Conservation (phyloP, 2,113 vertebrate species). For the Plotosus lineatus region DNA sequence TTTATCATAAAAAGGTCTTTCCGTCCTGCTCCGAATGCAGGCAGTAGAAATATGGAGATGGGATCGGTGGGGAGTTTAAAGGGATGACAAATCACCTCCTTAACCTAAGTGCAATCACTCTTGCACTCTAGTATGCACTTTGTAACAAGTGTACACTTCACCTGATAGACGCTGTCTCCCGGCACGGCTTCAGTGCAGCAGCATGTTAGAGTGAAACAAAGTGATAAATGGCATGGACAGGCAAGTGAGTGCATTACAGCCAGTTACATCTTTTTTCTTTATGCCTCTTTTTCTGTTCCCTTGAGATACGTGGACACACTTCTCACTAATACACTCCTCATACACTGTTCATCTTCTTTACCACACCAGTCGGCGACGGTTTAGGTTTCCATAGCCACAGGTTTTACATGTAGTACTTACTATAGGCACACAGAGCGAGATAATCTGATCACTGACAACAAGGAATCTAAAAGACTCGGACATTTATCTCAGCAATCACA, state of each 20-base stretch:
- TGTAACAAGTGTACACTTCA: constrained; percentile 35
- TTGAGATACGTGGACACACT: constrained; percentile 34
- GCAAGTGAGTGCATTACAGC: constrained; percentile 13
- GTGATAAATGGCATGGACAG: constrained; percentile 6
- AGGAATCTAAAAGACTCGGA: no score
- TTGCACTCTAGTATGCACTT: constrained; percentile 27
- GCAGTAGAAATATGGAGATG: constrained; percentile 42
- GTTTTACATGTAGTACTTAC: constrained; percentile 48
- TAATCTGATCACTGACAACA: background rate
- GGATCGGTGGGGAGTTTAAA: constrained; percentile 28
- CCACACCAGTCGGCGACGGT: constrained; percentile 52
- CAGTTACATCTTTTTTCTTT: background rate
- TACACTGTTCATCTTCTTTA: constrained; percentile 30
- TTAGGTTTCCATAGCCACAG: constrained; percentile 36
- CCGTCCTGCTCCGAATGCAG: background rate
- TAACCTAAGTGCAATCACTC: constrained; percentile 40
- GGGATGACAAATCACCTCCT: constrained; percentile 33
- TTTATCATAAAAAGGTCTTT: background rate
- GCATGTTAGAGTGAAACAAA: background rate
- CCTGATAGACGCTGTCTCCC: constrained; percentile 38
- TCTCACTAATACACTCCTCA: background rate
- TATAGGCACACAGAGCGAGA: constrained; percentile 22
- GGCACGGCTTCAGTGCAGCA: constrained; percentile 17
- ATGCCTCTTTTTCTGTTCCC: background rate
- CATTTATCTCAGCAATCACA: background rate